These are phyloP conservation scores for Aphodius granarius DNA, from an alignment of 2,888 invertebrate genomes.

Conservation along the genomic window DNA sequence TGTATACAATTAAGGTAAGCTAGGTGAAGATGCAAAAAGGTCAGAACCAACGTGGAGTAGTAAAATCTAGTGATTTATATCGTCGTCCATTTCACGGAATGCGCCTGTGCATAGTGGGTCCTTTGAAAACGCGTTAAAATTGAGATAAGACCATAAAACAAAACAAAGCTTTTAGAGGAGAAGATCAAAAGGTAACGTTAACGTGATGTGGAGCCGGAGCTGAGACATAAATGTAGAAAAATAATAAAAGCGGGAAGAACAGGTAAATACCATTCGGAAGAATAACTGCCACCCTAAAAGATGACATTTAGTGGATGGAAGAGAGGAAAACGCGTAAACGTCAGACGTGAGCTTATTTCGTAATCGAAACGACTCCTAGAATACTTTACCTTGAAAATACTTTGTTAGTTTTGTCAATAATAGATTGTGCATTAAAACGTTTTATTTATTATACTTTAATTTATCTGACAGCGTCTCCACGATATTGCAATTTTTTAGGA, in stretches of 20 bases:
- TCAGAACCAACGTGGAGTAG: neutral
- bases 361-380: neutral
- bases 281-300: constrained; percentile 7
- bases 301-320: constrained; percentile 7
- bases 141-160: neutral
- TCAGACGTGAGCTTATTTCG: constrained; percentile 7
- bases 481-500: no score
- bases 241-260: constrained; percentile 12
- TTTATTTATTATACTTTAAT: no score
- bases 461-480: no score
- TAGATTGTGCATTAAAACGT: neutral
- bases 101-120: neutral
- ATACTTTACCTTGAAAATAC: no score
- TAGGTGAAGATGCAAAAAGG: neutral
- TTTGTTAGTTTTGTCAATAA: neutral
- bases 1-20: neutral
- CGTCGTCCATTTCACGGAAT: neutral
- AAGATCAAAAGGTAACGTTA: neutral
- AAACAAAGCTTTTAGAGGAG: neutral
- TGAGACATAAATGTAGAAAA: neutral
- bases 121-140: neutral
- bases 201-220: neutral
- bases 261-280: constrained; percentile 10
- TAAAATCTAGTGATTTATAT: neutral
- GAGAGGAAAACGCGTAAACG: constrained; percentile 9